Percentiles rank a stretch among this genome's conserved stretches.
Conservation (phyloP, 2,888 invertebrate genomes). For the Terebella lapidaria region DNA sequence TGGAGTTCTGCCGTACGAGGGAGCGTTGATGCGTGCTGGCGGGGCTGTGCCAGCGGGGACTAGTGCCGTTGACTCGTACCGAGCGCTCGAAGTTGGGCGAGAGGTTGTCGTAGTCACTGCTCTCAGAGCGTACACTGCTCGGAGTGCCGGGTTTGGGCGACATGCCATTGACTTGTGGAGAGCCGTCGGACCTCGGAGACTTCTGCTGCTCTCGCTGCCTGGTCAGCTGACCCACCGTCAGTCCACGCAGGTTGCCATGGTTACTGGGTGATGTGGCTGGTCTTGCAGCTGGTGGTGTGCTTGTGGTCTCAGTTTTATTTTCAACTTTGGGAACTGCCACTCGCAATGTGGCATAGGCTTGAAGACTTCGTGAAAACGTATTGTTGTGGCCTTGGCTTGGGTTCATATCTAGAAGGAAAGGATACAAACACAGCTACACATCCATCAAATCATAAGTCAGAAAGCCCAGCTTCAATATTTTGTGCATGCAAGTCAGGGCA, state of each 20-base stretch:
- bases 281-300: not conserved
- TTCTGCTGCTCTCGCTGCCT: not conserved
- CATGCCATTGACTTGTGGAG: not conserved
- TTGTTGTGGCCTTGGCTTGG: not conserved
- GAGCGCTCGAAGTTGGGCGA: not conserved
- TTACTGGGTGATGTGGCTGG: not conserved
- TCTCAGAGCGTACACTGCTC: not conserved
- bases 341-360: not conserved
- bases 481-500: too few species aligned
- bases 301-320: too few species aligned
- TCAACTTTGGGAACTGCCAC: not conserved
- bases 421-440: too few species aligned
- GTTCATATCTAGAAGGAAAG: too few species aligned
- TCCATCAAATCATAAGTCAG: too few species aligned
- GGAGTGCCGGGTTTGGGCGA: not conserved
- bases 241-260: not conserved
- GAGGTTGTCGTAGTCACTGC: not conserved
- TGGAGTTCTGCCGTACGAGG: not conserved
- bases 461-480: too few species aligned
- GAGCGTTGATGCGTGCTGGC: too few species aligned
- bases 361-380: not conserved
- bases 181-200: not conserved
- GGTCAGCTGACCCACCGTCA: slow-evolving; percentile 1
- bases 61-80: not conserved
- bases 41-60: not conserved